Evolutionary conservation across 2,888 invertebrate species (phyloP).

Genomic region (Labia minor): DNA sequence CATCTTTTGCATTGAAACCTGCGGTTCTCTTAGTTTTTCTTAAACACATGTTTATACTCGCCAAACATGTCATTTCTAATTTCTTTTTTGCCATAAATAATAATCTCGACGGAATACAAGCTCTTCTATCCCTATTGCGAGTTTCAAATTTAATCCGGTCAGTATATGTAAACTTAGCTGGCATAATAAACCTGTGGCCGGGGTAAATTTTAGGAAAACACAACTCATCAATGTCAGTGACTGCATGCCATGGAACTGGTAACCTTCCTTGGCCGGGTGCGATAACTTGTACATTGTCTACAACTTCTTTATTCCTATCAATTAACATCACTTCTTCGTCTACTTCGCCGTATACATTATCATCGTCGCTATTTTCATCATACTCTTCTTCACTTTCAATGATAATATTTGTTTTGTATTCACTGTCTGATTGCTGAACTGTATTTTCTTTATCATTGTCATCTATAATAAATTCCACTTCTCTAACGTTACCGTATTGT

Average conservation of each 20-base stretch:
- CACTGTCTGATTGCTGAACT: background rate
- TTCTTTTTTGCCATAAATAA: conserved; percentile 26
- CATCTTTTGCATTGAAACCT: conserved; percentile 20
- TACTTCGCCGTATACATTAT: no score
- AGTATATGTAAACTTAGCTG: background rate
- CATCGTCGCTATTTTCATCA: background rate
- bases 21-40: conserved; percentile 22
- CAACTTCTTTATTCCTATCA: conserved; percentile 25
- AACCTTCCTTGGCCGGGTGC: conserved; percentile 29
- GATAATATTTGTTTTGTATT: background rate
- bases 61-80: conserved; percentile 23
- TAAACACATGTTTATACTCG: conserved; percentile 26
- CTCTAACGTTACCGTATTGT: conserved; percentile 22
- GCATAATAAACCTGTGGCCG: conserved; percentile 13
- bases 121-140: conserved; percentile 9
- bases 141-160: conserved; percentile 22
- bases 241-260: conserved; percentile 28
- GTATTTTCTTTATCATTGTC: conserved; percentile 21
- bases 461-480: conserved; percentile 26
- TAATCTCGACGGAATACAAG: conserved; percentile 22
- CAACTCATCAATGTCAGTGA: conserved; percentile 28
- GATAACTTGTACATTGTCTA: conserved; percentile 24
- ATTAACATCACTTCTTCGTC: conserved; percentile 27
- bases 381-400: background rate
- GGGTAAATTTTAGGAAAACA: conserved; percentile 28